Percentiles rank a stretch among this genome's conserved stretches.
Evolutionary conservation across 2,888 invertebrate species (phyloP).

Genomic region (Cephus pygmeus): DNA sequence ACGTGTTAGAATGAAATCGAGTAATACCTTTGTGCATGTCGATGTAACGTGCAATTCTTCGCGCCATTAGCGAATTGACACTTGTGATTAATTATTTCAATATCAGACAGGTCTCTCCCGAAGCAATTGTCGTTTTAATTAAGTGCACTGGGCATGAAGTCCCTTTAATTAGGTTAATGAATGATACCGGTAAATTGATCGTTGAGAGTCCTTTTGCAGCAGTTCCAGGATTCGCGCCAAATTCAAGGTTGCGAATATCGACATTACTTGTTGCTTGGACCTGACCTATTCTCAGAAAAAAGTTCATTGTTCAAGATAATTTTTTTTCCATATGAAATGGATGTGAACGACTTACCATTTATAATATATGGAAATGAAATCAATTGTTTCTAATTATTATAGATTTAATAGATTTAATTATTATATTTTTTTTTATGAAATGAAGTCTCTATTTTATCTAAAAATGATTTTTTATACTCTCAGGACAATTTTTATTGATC

Average conservation of each 20-base stretch:
- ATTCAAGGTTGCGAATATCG: not conserved
- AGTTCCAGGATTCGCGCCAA: not conserved
- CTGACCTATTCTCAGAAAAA: not conserved
- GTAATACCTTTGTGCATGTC: not conserved
- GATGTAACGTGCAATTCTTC: not conserved
- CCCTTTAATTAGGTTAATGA: slow-evolving; percentile 27
- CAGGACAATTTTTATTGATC: not conserved
- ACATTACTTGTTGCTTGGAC: not conserved
- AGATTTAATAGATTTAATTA: not conserved
- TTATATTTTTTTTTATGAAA: not conserved
- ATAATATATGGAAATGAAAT: not conserved
- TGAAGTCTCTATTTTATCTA: too few species aligned
- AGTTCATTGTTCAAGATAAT: not conserved
- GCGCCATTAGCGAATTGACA: slow-evolving; percentile 19
- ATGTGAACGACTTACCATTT: not conserved
- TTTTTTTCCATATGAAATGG: not conserved
- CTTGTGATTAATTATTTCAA: slow-evolving; percentile 15
- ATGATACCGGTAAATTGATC: slow-evolving; percentile 14
- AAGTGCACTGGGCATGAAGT: slow-evolving; percentile 2
- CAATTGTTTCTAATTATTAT: not conserved
- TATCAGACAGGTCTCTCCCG: not conserved
- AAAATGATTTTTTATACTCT: not conserved
- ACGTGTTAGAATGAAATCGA: not conserved
- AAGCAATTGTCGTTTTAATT: slow-evolving; percentile 4
- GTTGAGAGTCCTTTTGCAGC: not conserved